A percentile compares a stretch with the other conserved stretches of the same genome.
These are phyloP conservation scores for Cassiopea andromeda DNA, from an alignment of 30 jellyfish, hydroid and myxozoan species.

Conservation along the genomic window DNA sequence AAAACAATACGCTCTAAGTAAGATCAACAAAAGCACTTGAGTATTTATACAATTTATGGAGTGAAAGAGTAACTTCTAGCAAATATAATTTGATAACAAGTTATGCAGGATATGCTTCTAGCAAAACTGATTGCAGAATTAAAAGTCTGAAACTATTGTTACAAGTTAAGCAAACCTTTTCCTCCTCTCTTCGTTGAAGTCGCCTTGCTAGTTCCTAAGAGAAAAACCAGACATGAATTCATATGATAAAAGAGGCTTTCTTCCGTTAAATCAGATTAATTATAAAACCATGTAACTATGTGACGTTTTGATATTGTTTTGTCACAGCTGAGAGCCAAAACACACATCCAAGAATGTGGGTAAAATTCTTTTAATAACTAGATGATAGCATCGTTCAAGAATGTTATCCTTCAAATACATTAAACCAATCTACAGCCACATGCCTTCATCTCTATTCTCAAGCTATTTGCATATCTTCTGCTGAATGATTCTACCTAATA, in stretches of 20 bases:
- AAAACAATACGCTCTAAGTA: too few relatives aligned
- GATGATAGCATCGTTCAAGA: not conserved
- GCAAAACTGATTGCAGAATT: too few relatives aligned
- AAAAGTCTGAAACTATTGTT: too few relatives aligned
- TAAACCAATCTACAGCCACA: not conserved
- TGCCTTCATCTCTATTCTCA: not conserved
- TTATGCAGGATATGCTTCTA: too few relatives aligned
- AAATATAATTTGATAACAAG: too few relatives aligned
- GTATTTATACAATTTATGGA: too few relatives aligned
- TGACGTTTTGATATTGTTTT: not conserved
- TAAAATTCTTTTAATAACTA: too few relatives aligned
- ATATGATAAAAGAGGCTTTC: not conserved
- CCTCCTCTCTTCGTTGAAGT: conserved; percentile 62
- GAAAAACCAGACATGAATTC: not conserved
- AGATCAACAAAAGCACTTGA: too few relatives aligned
- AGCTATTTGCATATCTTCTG: too few relatives aligned
- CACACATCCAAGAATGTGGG: not conserved
- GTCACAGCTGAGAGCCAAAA: not conserved
- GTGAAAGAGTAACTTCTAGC: too few relatives aligned
- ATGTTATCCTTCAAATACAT: not conserved
- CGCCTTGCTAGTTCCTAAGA: conserved; percentile 70
- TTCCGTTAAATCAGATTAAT: not conserved
- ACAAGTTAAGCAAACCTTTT: conserved; percentile 33
- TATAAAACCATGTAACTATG: too few relatives aligned
- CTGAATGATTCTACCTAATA: too few relatives aligned